A percentile compares a stretch with the other conserved stretches of the same genome.
phyloP scores from a whole-genome alignment of 2,113 vertebrate genomes.

The Leucopsar rothschildi region DNA sequence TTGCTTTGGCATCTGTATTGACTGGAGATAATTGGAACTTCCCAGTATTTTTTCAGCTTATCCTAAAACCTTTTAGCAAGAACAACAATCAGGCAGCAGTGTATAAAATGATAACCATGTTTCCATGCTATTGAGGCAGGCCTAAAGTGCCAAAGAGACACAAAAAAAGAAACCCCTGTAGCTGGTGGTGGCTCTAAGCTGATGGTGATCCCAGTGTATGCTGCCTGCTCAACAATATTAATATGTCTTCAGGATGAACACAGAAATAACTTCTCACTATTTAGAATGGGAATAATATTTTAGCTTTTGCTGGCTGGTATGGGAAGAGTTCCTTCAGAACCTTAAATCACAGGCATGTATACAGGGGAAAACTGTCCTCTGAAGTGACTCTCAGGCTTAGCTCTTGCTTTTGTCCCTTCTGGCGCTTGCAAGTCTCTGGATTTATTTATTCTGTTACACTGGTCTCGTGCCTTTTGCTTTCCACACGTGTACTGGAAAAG shows the following conservation, averaged over 20 bases:
- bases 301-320: background rate
- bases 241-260: background rate
- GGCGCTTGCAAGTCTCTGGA: background rate
- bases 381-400: background rate
- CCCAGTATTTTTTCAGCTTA: background rate
- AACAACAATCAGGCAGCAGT: background rate
- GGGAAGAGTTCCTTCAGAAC: background rate
- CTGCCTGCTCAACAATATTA: background rate
- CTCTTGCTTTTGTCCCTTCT: background rate
- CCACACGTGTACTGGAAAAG: background rate
- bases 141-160: background rate
- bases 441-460: background rate
- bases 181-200: background rate
- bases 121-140: background rate
- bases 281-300: background rate
- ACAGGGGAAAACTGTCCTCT: background rate
- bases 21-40: background rate
- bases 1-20: background rate
- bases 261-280: background rate
- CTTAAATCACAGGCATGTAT: background rate
- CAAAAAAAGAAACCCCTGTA: background rate
- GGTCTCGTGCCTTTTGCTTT: background rate
- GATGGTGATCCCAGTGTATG: fast-evolving
- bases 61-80: background rate
- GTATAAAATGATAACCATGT: background rate